phyloP scores from a whole-genome alignment of 2,113 vertebrate species.

The Varanus salvator region DNA sequence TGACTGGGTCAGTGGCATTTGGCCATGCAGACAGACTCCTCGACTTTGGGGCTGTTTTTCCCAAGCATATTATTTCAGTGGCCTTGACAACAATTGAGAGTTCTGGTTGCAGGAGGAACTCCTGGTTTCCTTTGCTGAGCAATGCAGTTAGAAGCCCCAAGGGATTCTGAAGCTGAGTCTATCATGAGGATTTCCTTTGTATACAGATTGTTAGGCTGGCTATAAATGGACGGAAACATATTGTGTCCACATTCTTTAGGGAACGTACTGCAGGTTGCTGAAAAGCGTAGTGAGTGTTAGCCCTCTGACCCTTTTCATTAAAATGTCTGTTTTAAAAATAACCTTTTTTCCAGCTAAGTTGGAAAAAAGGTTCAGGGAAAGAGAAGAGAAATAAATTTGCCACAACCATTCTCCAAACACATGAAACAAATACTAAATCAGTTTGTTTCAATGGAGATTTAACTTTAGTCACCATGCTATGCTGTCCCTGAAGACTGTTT shows the following conservation, averaged over 20 bases:
- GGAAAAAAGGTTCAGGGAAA: not conserved
- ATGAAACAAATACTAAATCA: not conserved
- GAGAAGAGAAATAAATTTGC: not conserved
- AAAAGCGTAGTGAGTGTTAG: not conserved
- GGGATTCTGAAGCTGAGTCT: constrained; percentile 35
- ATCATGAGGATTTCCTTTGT: constrained; percentile 59
- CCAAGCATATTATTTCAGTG: not conserved
- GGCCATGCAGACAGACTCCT: too few relatives aligned
- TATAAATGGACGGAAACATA: constrained; percentile 61
- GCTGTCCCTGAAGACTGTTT: not conserved
- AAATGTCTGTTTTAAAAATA: not conserved
- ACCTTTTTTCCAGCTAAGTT: not conserved
- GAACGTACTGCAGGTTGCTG: constrained; percentile 28
- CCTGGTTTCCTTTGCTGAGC: constrained; percentile 26
- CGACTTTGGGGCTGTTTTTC: not conserved
- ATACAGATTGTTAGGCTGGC: constrained; percentile 51
- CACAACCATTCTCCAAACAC: not conserved
- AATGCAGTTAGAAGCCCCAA: constrained; percentile 37
- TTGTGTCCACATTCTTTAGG: constrained; percentile 51
- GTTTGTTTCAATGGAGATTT: not conserved
- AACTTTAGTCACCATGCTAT: not conserved
- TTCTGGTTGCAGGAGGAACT: not conserved
- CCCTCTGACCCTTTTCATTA: constrained; percentile 7
- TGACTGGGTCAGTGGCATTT: not conserved
- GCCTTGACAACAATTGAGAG: not conserved